Conservation (phyloP, 2,797 vertebrate species). For the Etheostoma perlongum region DNA sequence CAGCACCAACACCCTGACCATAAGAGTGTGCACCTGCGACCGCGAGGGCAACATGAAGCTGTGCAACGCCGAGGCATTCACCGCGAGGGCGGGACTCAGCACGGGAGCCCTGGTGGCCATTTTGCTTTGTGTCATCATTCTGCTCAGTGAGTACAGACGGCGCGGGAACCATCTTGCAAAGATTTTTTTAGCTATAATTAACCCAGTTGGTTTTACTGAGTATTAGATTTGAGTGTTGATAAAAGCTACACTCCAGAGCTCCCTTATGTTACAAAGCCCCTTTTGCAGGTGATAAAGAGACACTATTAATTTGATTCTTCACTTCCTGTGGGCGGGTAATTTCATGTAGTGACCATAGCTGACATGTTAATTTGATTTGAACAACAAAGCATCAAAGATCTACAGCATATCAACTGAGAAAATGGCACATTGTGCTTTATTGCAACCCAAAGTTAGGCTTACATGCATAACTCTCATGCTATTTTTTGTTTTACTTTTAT, state of each 20-base stretch:
- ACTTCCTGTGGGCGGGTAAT: conserved; percentile 49
- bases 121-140: conserved; percentile 94
- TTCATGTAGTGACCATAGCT: conserved; percentile 47
- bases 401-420: conserved; percentile 2
- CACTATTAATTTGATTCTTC: conserved; percentile 54
- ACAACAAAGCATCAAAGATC: conserved; percentile 19
- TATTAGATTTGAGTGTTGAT: conserved; percentile 4
- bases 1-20: conserved; percentile 94
- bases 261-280: neutral
- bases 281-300: conserved; percentile 43
- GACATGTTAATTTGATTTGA: conserved; percentile 54
- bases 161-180: neutral
- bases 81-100: conserved; percentile 93
- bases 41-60: conserved; percentile 94
- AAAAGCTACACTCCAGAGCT: neutral
- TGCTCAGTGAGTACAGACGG: conserved; percentile 89
- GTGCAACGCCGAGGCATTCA: conserved; percentile 93
- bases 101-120: conserved; percentile 96
- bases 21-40: conserved; percentile 95
- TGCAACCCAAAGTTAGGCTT: neutral
- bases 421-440: conserved; percentile 5
- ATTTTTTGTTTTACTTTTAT: too few species aligned
- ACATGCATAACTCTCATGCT: too few species aligned
- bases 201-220: neutral
- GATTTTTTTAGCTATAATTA: conserved; percentile 4